A percentile compares a stretch with the other conserved stretches of the same genome.
These are phyloP conservation scores for Subacronicta megacephala DNA, from an alignment of 2,888 invertebrate genomes.

Conservation along the genomic window DNA sequence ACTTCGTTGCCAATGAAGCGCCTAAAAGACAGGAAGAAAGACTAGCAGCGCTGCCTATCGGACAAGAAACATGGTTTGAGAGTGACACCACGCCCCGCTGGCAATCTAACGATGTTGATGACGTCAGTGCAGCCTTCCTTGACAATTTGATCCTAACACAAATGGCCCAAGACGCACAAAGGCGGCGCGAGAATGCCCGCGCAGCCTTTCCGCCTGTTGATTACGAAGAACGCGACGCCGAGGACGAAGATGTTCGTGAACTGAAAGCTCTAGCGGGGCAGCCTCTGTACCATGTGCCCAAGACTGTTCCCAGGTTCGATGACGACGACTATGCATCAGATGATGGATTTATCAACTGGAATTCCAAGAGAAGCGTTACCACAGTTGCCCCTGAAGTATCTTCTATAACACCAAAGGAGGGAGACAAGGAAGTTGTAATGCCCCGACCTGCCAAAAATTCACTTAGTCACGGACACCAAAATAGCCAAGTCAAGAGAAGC, in stretches of 20 bases:
- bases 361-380: slow-evolving; percentile 83
- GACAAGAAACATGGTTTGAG: slow-evolving; percentile 92
- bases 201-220: slow-evolving; percentile 81
- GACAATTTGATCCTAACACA: slow-evolving; percentile 92
- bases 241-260: slow-evolving; percentile 92
- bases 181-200: slow-evolving; percentile 84
- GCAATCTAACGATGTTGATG: slow-evolving; percentile 83
- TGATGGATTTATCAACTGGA: slow-evolving; percentile 88
- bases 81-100: slow-evolving; percentile 84
- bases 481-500: slow-evolving; percentile 68
- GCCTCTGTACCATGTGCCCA: slow-evolving; percentile 85
- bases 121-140: slow-evolving; percentile 91
- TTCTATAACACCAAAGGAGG: slow-evolving; percentile 56
- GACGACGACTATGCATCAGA: slow-evolving; percentile 85
- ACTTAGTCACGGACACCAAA: slow-evolving; percentile 70
- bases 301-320: slow-evolving; percentile 80
- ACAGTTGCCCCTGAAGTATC: slow-evolving; percentile 73
- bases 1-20: slow-evolving; percentile 88
- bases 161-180: slow-evolving; percentile 90
- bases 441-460: slow-evolving; percentile 89
- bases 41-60: slow-evolving; percentile 90
- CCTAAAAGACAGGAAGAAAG: slow-evolving; percentile 90
- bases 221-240: slow-evolving; percentile 82
- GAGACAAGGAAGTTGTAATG: slow-evolving; percentile 91
- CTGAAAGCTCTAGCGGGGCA: slow-evolving; percentile 90